Evolutionary conservation across 2,888 invertebrate species (phyloP), one percentile per base, ranked within the genome.

Genomic region (Lapara coniferarum): DNA sequence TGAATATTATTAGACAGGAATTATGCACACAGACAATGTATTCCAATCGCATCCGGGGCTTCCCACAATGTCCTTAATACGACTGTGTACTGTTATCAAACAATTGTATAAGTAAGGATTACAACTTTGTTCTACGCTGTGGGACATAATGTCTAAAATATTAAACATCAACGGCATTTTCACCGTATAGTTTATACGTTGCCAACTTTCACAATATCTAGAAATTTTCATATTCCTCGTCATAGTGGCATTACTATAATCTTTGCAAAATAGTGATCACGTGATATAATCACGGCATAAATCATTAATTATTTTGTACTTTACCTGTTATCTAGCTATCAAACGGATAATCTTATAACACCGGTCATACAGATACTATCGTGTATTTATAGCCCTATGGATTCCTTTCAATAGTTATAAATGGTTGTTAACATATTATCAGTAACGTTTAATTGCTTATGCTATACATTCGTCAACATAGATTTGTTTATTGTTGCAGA

Each of bases 401-500:
- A 70, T 67, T 67, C 14, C 52, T 53, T 59, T 59, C 19, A 68
- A 63, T 63, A 44, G 44, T 44, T 44, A 10, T 63, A 49, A 63
- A 19, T 49, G 49, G 19, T 63, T 63, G 63, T 49, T 49, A 63
- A 63, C 63, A 63, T 13, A 37, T 16, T 59, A 68, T 59, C 66
- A 68, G 58, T 63, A 53, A 52, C 68, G 30, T 51, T 46, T 68
- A 25, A 51, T 68, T 16, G 30, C 51, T 59, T 16, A 53, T 59
- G 10, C 4, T 53, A 25, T 44, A 52, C 51, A 30, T 30, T 58
- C n/a, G 53, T 46, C n/a, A 30, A 30, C 19, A 69, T 37, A 16
- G 16, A 58, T 68, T 16, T 80, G 69, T 84, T 78, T 77, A 71
- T 92, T 91, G 84, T 90, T 91, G 0, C 92, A 93, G 93, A 89